Base-by-base conservation (phyloP, 2,888 invertebrate genomes). In the Pasiphila rectangulata region DNA sequence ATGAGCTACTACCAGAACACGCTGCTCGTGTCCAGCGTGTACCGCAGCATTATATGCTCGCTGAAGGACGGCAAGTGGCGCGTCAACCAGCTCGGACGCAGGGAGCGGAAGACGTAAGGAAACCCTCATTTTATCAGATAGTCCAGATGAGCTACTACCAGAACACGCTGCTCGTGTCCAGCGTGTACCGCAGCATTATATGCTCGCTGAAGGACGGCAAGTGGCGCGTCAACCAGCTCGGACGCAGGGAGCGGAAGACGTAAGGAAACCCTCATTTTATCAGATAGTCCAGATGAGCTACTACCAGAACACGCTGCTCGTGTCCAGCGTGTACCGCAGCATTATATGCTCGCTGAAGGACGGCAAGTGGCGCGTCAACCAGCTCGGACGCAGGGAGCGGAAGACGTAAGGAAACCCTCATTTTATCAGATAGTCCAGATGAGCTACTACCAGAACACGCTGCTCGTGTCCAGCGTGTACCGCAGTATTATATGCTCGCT, bases 361-460 rank as follows among this genome's bases (percentile, higher is more conserved):
- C 37, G 51, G 36, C 2, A 13, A 24, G 12, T 94, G 94, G 92
- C 91, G 90, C 59, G 91, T 95, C 30, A 91, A 85, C 34, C 96
- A 96, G 88, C 92, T 97, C 51, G 97, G 97, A 25, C 94, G 94
- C 72, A 94, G 95, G 73, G 97, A 97, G 73, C 89, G 97, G 57
- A 96, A 96, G 90, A 92, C 93, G 94, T 94, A 75, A 54, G 48
- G 15, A 30, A n/a, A n/a, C 19, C 21, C 6, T 1, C 3, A 21
- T 5, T 1, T 6, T 21, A 7, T 21, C 21, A n/a, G n/a, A n/a
- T n/a, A n/a, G n/a, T n/a, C n/a, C n/a, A n/a, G n/a, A n/a, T n/a
- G n/a, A n/a, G n/a, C n/a, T n/a, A n/a, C n/a, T n/a, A n/a, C n/a
- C n/a, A n/a, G n/a, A n/a, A n/a, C n/a, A n/a, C n/a, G n/a, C n/a